Evolutionary conservation across 2,888 invertebrate species (phyloP).

Genomic region (Epsilonema sp.): DNA sequence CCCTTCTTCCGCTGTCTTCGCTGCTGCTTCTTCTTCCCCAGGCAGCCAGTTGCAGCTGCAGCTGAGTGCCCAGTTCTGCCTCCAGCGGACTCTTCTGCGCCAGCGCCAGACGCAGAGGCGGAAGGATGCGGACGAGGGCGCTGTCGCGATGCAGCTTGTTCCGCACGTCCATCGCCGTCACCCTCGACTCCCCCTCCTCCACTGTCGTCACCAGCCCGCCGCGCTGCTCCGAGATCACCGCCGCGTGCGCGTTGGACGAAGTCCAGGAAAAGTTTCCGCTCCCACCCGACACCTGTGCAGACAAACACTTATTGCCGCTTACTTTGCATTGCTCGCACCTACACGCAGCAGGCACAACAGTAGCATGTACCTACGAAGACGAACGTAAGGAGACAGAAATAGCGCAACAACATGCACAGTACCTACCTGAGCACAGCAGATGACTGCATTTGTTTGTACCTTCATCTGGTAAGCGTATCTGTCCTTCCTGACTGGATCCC

Average conservation of each 20-base stretch:
- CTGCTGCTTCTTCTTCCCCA: not conserved
- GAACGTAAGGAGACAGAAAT: too few relatives aligned
- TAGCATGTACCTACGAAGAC: too few relatives aligned
- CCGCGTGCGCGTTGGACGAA: not conserved
- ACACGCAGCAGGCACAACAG: too few relatives aligned
- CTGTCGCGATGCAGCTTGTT: not conserved
- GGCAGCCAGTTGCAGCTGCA: not conserved
- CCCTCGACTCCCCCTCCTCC: not conserved
- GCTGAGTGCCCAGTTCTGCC: not conserved
- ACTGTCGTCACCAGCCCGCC: not conserved
- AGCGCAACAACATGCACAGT: too few relatives aligned
- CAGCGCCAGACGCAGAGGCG: not conserved
- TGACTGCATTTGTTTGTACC: too few relatives aligned
- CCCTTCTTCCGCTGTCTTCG: too few relatives aligned
- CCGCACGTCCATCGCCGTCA: not conserved
- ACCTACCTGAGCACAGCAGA: too few relatives aligned
- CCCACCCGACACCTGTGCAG: not conserved
- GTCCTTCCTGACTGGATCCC: not conserved
- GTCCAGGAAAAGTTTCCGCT: not conserved
- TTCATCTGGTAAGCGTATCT: not conserved
- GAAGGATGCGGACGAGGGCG: not conserved
- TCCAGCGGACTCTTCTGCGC: not conserved
- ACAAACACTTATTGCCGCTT: not conserved
- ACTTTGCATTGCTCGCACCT: too few relatives aligned
- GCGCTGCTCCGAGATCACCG: conserved; percentile 1